Percentiles rank a stretch among this genome's conserved stretches.
phyloP scores from a whole-genome alignment of 2,113 vertebrate genomes.

The Labrus mixtus region DNA sequence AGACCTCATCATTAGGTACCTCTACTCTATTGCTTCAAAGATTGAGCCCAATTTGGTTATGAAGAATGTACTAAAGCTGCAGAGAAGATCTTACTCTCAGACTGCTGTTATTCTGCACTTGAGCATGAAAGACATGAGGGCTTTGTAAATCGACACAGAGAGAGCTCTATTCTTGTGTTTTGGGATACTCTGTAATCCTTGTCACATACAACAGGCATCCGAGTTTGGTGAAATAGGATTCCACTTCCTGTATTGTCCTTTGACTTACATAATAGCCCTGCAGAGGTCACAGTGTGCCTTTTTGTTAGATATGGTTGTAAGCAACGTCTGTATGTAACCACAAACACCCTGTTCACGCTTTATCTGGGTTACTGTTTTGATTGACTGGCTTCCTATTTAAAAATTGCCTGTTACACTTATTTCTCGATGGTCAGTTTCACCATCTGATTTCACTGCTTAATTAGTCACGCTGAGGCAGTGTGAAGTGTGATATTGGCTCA shows the following conservation, averaged over 20 bases:
- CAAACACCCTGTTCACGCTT: not conserved
- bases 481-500: conserved; percentile 75
- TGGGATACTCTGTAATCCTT: conserved; percentile 44
- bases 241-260: conserved; percentile 57
- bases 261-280: conserved; percentile 37
- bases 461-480: conserved; percentile 73
- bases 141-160: conserved; percentile 40
- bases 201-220: conserved; percentile 45
- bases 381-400: conserved; percentile 44
- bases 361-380: conserved; percentile 31
- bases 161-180: conserved; percentile 48
- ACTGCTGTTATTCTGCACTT: conserved; percentile 31
- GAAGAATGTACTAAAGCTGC: conserved; percentile 36
- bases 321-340: not conserved
- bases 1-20: conserved; percentile 46
- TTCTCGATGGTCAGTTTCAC: conserved; percentile 68
- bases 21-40: conserved; percentile 44
- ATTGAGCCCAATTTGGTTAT: conserved; percentile 42
- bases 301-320: conserved; percentile 16
- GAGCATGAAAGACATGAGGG: conserved; percentile 35
- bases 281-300: conserved; percentile 50
- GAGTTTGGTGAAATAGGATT: conserved; percentile 61
- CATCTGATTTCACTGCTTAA: conserved; percentile 76
- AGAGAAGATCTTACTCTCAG: conserved; percentile 38
- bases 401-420: conserved; percentile 57